Evolutionary conservation across 2,888 invertebrate genomes (phyloP).

Genomic region (Sympetrum striolatum): DNA sequence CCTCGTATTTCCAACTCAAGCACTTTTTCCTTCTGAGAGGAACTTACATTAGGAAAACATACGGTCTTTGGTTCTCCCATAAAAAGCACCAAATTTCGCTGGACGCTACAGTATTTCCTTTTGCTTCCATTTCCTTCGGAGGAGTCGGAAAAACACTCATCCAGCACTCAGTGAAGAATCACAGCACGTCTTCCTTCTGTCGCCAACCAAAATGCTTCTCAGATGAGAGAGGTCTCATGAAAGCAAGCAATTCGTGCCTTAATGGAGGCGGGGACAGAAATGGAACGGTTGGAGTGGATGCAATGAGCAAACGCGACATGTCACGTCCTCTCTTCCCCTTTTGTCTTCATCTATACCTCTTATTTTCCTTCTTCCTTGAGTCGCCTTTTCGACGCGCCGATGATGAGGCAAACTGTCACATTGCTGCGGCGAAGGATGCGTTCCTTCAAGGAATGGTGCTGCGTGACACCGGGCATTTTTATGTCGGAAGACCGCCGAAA

Average conservation of each 20-base stretch:
- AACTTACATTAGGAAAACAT: too few species aligned
- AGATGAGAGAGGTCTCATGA: background rate
- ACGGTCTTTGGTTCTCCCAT: too few species aligned
- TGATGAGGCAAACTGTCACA: background rate
- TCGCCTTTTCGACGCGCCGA: background rate
- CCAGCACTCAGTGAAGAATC: background rate
- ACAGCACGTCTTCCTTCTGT: background rate
- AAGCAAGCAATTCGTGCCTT: background rate
- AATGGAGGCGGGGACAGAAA: background rate
- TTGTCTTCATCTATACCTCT: background rate
- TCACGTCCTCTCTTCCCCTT: background rate
- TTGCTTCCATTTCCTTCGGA: too few species aligned
- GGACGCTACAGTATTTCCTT: too few species aligned
- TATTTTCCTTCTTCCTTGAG: background rate
- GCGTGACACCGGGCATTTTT: background rate
- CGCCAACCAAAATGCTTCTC: background rate
- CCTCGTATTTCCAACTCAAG: too few species aligned
- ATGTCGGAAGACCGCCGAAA: too few species aligned
- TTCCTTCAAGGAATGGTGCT: background rate
- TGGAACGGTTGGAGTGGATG: background rate
- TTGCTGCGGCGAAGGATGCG: background rate
- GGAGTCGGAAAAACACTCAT: background rate
- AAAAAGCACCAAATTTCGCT: too few species aligned
- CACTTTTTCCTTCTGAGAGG: too few species aligned
- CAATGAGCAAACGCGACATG: background rate